These are phyloP conservation scores for Exaiptasia diaphana DNA, from an alignment of 64 coral and sea anemone species.

Conservation along the genomic window DNA sequence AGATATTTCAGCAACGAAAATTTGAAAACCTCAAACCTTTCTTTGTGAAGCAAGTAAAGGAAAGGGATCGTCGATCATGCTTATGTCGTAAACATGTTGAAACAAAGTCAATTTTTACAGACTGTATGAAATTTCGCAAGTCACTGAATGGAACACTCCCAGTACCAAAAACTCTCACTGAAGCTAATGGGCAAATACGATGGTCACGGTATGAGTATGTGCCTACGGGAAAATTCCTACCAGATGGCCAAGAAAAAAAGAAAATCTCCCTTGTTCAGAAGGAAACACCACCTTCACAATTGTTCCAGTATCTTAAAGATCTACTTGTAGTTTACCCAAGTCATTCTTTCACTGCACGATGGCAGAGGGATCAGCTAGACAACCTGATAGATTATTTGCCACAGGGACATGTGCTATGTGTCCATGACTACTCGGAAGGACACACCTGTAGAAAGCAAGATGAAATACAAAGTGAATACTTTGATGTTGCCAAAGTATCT, in stretches of 20 bases:
- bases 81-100: constrained; percentile 58
- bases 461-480: constrained; percentile 43
- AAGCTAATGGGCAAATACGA: background rate
- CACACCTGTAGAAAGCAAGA: constrained; percentile 43
- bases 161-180: constrained; percentile 26
- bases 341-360: constrained; percentile 26
- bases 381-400: constrained; percentile 35
- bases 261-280: constrained; percentile 22
- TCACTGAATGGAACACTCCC: background rate
- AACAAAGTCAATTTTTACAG: constrained; percentile 51
- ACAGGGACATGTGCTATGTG: background rate
- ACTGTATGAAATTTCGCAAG: constrained; percentile 65
- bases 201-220: constrained; percentile 49
- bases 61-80: constrained; percentile 59
- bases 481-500: constrained; percentile 43
- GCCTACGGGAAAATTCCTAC: constrained; percentile 37
- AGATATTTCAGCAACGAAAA: constrained; percentile 26
- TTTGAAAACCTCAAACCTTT: constrained; percentile 63
- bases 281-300: constrained; percentile 9
- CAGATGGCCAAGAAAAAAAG: constrained; percentile 54
- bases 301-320: constrained; percentile 32
- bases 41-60: constrained; percentile 37
- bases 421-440: constrained; percentile 56
- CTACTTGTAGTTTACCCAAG: background rate
- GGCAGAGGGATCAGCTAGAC: constrained; percentile 43